These are phyloP conservation scores for Gastrophysa polygoni DNA, from an alignment of 2,888 invertebrate species.

Conservation along the genomic window DNA sequence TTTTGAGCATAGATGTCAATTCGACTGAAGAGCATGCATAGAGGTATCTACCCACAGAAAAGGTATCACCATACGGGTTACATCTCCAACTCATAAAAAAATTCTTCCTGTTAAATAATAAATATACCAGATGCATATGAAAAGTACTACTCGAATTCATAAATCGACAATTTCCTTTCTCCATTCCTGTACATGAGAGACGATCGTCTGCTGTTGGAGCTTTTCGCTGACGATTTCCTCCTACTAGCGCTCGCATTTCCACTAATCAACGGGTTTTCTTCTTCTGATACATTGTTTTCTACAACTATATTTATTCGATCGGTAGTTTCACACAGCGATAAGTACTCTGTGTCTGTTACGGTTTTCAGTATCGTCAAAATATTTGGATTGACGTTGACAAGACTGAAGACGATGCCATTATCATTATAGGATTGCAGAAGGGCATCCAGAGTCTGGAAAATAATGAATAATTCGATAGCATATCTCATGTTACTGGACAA, in stretches of 20 bases:
- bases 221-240: slow-evolving; percentile 14
- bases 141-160: slow-evolving; percentile 28
- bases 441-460: slow-evolving; percentile 64
- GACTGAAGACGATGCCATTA: slow-evolving; percentile 60
- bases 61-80: too few relatives aligned
- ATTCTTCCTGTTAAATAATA: neutral
- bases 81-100: slow-evolving; percentile 1
- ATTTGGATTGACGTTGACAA: slow-evolving; percentile 57
- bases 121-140: neutral
- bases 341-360: slow-evolving; percentile 29
- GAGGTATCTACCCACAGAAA: too few relatives aligned
- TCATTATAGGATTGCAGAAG: slow-evolving; percentile 63
- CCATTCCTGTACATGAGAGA: neutral
- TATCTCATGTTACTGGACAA: neutral
- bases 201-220: neutral
- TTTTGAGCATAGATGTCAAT: too few relatives aligned
- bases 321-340: slow-evolving; percentile 33
- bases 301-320: slow-evolving; percentile 28
- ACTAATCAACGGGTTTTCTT: slow-evolving; percentile 16
- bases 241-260: neutral
- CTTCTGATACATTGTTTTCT: slow-evolving; percentile 1
- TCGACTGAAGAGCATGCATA: too few relatives aligned
- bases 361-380: slow-evolving; percentile 46
- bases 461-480: slow-evolving; percentile 7
- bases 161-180: slow-evolving; percentile 28